Conservation (phyloP, 2,888 invertebrate genomes). For the Azorinus chamasolen region DNA sequence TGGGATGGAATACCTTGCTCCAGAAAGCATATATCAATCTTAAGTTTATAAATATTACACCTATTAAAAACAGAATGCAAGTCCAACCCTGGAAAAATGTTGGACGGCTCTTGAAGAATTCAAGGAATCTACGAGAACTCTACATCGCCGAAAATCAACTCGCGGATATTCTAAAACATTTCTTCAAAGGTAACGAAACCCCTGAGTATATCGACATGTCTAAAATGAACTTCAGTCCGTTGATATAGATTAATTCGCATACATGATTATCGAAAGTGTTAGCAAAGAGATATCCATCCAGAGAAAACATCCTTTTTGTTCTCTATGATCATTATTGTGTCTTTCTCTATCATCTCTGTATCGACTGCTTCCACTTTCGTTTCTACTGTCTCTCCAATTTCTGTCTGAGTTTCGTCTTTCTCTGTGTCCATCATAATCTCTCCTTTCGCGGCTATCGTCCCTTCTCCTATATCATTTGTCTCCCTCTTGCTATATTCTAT, state of each 20-base stretch:
- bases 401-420: not conserved
- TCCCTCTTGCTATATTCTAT: too few species aligned
- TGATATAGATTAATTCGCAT: not conserved
- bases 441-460: not conserved
- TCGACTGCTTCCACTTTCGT: not conserved
- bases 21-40: not conserved
- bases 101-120: not conserved
- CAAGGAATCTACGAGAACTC: not conserved
- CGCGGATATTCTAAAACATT: conserved; percentile 1
- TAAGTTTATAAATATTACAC: conserved; percentile 6
- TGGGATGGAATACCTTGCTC: conserved; percentile 14
- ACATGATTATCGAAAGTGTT: not conserved
- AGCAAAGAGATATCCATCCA: too few species aligned
- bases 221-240: not conserved
- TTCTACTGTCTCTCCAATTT: not conserved
- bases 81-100: not conserved
- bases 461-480: too few species aligned
- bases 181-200: conserved; percentile 6
- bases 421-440: not conserved
- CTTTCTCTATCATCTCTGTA: not conserved
- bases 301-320: too few species aligned
- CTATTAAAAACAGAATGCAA: conserved; percentile 7
- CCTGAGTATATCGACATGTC: conserved; percentile 11
- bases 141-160: conserved; percentile 18
- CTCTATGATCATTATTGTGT: too few species aligned